Evolutionary conservation across 23 tunicate species (phyloP).

Genomic region (Oikopleura vanhoeffeni): DNA sequence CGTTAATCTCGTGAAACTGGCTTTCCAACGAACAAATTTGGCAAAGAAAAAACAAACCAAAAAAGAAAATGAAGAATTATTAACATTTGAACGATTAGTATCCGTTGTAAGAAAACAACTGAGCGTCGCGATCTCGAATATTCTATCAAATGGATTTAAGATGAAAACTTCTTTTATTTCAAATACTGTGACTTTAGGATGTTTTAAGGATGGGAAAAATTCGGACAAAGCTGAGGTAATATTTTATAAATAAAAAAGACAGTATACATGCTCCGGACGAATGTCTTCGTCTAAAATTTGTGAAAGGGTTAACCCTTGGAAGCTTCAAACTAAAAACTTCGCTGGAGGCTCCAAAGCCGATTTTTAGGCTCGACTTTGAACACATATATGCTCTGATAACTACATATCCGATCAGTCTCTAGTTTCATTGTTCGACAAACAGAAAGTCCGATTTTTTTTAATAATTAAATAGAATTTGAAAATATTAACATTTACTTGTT

Average conservation of each 20-base stretch:
- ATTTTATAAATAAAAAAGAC: too few species aligned
- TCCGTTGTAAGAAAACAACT: conserved; percentile 2
- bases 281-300: too few species aligned
- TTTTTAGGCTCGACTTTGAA: too few species aligned
- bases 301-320: too few species aligned
- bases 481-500: too few species aligned
- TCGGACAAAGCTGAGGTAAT: neutral
- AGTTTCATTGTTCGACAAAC: too few species aligned
- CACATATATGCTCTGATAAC: too few species aligned
- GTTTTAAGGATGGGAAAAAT: neutral
- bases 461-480: too few species aligned
- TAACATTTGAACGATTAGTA: neutral
- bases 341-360: too few species aligned
- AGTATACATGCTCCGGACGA: neutral
- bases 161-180: neutral
- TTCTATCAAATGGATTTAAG: neutral
- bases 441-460: too few species aligned
- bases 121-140: neutral
- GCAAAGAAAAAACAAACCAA: neutral
- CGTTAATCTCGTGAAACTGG: conserved; percentile 1
- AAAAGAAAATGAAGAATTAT: neutral
- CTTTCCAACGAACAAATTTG: neutral
- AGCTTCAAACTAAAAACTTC: too few species aligned
- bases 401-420: too few species aligned
- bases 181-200: neutral